Base-by-base conservation (phyloP, 2,113 vertebrate genomes). In the Nerophis ophidion region DNA sequence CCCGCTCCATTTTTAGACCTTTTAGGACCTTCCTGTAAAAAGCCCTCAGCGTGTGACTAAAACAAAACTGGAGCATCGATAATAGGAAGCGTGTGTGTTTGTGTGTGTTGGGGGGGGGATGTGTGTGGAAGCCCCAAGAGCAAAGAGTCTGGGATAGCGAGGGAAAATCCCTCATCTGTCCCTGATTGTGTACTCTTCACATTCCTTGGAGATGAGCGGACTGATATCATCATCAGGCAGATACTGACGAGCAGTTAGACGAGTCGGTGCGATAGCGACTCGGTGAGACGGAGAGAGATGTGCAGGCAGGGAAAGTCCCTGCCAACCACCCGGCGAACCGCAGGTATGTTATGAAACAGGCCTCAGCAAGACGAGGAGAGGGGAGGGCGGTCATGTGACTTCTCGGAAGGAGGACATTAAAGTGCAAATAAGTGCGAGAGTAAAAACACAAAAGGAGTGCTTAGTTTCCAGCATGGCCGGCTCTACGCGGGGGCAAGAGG, bases 321-420 rank as follows among this genome's bases (percentile, higher is more conserved):
- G 42, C 53, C 71, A 81, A 88, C 82, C 85, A 90, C 89, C 87
- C 82, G 82, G 53, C 79, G 72, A 89, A 88, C 84, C 77, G 83
- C 82, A 86, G 77, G 82, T 89, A 87, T 86, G 84, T 88, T 89
- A 83, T 84, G 89, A 90, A 90, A 90, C 82, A 88, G 81, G 73
- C 60, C 72, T 68, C 57, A 79, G 76, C 72, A 57, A 54, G 48
- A 50, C 57, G 65, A 38, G 8, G 51, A n/a, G 33, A 34, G 50
- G 59, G 33, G 17, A 54, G 54, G 59, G 60, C 53, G 68, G 85
- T 90, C 89, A 91, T 89, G 89, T 91, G 89, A 91, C 85, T 91
- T 91, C 87, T 89, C 84, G 81, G 87, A 91, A 91, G 66, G 47
- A 82, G 79, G 65, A 89, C 77, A 87, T 71, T 79, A 70, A 84